phyloP scores from a whole-genome alignment of 2,888 invertebrate species.

The Nomada fucata region DNA sequence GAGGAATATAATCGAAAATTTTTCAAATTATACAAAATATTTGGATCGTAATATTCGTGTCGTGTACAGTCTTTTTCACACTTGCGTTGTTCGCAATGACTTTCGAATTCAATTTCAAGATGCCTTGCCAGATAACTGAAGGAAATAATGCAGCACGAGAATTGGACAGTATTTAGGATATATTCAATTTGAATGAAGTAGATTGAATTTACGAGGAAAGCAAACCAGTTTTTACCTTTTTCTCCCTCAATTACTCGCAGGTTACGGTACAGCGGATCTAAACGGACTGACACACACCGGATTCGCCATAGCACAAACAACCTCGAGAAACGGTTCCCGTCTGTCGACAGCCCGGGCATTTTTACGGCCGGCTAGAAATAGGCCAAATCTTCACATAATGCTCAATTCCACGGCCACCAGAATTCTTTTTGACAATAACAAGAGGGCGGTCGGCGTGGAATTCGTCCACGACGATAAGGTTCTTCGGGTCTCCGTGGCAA shows the following conservation, averaged over 20 bases:
- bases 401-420: conserved; percentile 92
- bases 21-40: too few species aligned
- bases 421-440: conserved; percentile 89
- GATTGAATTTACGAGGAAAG: too few species aligned
- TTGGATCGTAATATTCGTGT: too few species aligned
- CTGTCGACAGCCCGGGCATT: conserved; percentile 93
- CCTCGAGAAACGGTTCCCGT: conserved; percentile 93
- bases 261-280: conserved; percentile 90
- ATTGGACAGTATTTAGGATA: background rate
- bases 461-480: conserved; percentile 86
- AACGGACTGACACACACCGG: conserved; percentile 93
- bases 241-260: conserved; percentile 79
- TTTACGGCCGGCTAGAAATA: conserved; percentile 90
- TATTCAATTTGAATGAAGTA: background rate
- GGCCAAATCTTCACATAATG: conserved; percentile 93
- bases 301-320: conserved; percentile 95
- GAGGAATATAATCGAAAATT: too few species aligned
- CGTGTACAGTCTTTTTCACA: too few species aligned
- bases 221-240: background rate
- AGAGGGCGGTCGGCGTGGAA: conserved; percentile 92
- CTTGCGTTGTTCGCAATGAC: too few species aligned
- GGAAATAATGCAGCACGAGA: too few species aligned
- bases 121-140: too few species aligned
- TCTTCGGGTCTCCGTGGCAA: conserved; percentile 87
- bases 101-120: too few species aligned